phyloP scores from a whole-genome alignment of 2,113 vertebrate species.

The Phylloscopus whistleri region DNA sequence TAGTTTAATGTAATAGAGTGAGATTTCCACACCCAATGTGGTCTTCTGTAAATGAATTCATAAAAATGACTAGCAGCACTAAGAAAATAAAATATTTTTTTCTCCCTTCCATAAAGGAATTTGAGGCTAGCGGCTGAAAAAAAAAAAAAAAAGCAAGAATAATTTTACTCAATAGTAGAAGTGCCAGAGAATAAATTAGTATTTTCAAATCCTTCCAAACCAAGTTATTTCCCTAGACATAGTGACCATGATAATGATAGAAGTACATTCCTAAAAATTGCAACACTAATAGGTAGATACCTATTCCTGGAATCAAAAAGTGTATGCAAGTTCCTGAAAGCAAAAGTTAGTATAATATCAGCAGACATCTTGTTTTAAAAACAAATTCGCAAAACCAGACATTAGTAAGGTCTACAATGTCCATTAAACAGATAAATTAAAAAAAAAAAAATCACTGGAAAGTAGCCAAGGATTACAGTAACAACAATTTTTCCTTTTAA shows the following conservation, averaged over 20 bases:
- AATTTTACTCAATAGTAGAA: slow-evolving; percentile 44
- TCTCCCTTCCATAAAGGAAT: slow-evolving; percentile 47
- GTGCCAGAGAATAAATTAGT: slow-evolving; percentile 54
- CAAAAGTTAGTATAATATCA: slow-evolving; percentile 58
- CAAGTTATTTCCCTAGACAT: slow-evolving; percentile 45
- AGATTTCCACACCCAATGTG: slow-evolving; percentile 2
- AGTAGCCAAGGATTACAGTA: slow-evolving; percentile 48
- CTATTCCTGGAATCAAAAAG: slow-evolving; percentile 49
- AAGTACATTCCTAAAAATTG: slow-evolving; percentile 45
- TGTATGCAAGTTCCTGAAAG: slow-evolving; percentile 45
- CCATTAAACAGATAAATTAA: slow-evolving; percentile 45
- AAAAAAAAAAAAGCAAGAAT: slow-evolving; percentile 4
- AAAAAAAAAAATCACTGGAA: slow-evolving; percentile 51
- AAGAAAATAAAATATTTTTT: not conserved
- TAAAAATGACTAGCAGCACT: slow-evolving; percentile 33
- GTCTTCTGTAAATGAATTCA: slow-evolving; percentile 27
- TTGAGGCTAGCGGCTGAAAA: slow-evolving; percentile 33
- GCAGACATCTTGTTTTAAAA: slow-evolving; percentile 56
- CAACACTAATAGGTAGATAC: slow-evolving; percentile 51
- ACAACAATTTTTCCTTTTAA: slow-evolving; percentile 35
- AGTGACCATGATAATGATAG: slow-evolving; percentile 45
- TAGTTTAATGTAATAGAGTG: not conserved
- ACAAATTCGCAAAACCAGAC: slow-evolving; percentile 57
- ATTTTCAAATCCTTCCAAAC: slow-evolving; percentile 64
- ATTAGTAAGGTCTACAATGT: slow-evolving; percentile 50